Evolutionary conservation across 2,797 vertebrate genomes (phyloP).

Genomic region (Mus spretus): DNA sequence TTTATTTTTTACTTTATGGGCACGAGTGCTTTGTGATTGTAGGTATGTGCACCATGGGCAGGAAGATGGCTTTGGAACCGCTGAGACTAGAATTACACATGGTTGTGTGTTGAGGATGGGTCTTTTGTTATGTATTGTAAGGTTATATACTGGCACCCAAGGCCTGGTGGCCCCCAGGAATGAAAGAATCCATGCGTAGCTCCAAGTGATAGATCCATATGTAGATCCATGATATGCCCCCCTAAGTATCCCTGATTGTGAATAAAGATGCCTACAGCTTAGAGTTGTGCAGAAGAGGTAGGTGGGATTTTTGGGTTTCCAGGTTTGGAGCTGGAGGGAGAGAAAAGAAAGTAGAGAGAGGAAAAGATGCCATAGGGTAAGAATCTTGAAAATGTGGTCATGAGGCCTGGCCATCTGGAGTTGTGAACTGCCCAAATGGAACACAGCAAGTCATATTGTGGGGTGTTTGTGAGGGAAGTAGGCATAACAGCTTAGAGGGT

Average conservation of each 20-base stretch:
- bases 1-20: neutral
- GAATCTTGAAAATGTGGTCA: neutral
- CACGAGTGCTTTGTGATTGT: neutral
- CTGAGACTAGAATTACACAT: neutral
- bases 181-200: neutral
- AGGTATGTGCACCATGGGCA: neutral
- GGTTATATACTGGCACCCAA: neutral
- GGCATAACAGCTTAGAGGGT: neutral
- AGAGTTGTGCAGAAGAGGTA: neutral
- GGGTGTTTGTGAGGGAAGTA: neutral
- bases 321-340: neutral
- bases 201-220: neutral
- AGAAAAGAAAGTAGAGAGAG: neutral
- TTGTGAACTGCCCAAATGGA: neutral
- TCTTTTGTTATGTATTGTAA: neutral
- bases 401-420: neutral
- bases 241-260: neutral
- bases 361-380: neutral
- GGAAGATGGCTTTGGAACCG: neutral
- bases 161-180: neutral
- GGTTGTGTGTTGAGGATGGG: neutral
- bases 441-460: neutral
- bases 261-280: neutral
- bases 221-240: neutral
- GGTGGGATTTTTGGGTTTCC: neutral